These are phyloP conservation scores for Drosophila diplacantha DNA, from an alignment of 2,888 invertebrate genomes.

Conservation along the genomic window DNA sequence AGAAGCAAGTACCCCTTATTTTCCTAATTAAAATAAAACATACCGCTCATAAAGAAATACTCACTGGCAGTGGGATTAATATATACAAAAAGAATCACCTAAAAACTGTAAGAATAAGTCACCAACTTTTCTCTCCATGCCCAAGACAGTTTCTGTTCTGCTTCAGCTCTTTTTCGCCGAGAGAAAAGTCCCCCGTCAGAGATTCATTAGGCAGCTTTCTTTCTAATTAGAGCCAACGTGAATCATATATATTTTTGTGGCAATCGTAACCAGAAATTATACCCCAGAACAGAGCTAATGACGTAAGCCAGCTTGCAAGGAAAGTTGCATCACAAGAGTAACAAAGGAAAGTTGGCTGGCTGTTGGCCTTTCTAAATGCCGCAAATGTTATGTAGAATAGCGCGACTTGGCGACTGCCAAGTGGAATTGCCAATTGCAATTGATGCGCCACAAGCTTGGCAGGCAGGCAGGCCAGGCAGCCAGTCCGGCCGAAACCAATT, in stretches of 20 bases:
- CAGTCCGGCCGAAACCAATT: slow-evolving; percentile 63
- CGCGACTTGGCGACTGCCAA: slow-evolving; percentile 41
- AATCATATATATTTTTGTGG: slow-evolving; percentile 21
- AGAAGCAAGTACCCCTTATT: not conserved
- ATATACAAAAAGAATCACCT: not conserved
- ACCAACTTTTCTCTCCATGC: slow-evolving; percentile 3
- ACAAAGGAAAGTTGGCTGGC: slow-evolving; percentile 62
- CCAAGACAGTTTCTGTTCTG: not conserved
- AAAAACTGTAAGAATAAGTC: not conserved
- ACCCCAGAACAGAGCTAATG: slow-evolving; percentile 52
- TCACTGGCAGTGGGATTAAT: not conserved
- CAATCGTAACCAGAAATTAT: slow-evolving; percentile 6
- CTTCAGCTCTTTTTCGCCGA: not conserved
- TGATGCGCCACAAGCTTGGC: slow-evolving; percentile 69
- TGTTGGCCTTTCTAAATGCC: slow-evolving; percentile 66
- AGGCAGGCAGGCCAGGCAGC: slow-evolving; percentile 48
- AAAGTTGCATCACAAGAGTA: slow-evolving; percentile 51
- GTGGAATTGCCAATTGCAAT: slow-evolving; percentile 49
- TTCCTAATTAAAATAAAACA: not conserved
- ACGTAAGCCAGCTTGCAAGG: slow-evolving; percentile 45
- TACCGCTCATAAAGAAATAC: not conserved
- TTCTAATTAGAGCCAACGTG: slow-evolving; percentile 16
- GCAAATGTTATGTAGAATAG: slow-evolving; percentile 58
- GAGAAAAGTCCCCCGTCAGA: slow-evolving; percentile 5
- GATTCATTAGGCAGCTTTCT: slow-evolving; percentile 20